phyloP scores from a whole-genome alignment of 2,797 vertebrate genomes.

The Esox masquinongy region DNA sequence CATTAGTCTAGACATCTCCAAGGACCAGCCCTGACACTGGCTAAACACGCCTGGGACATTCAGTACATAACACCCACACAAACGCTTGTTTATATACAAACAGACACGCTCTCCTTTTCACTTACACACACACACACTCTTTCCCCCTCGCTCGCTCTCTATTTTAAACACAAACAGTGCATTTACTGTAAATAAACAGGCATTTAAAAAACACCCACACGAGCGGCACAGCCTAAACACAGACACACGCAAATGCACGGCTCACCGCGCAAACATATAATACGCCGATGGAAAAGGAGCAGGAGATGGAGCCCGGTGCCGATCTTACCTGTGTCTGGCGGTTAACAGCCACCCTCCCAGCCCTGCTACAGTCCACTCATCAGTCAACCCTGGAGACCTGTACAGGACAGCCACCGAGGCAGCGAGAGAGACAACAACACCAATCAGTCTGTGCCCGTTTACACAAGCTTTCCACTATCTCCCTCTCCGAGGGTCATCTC shows the following conservation, averaged over 20 bases:
- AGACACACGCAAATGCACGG: background rate
- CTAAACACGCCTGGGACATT: background rate
- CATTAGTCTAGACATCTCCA: slow-evolving; percentile 4
- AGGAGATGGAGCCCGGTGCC: background rate
- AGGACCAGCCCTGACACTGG: background rate
- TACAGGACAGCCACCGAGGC: background rate
- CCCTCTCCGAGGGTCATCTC: slow-evolving; percentile 1
- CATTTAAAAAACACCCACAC: background rate
- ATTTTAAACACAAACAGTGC: too few species aligned
- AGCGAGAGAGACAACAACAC: background rate
- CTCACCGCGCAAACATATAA: background rate
- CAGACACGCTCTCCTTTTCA: background rate
- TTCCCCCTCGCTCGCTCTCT: too few species aligned
- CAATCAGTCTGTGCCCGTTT: too few species aligned
- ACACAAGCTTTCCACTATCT: slow-evolving; percentile 10
- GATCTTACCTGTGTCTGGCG: slow-evolving; percentile 57
- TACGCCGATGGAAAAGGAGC: background rate
- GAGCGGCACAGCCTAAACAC: background rate
- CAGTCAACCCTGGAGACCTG: slow-evolving; percentile 50
- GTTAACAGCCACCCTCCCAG: slow-evolving; percentile 39
- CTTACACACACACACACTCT: background rate
- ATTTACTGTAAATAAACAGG: background rate
- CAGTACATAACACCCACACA: slow-evolving; percentile 9
- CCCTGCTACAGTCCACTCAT: slow-evolving; percentile 55
- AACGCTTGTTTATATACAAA: background rate